phyloP scores from a whole-genome alignment of 2,797 vertebrate genomes.

The Rhabdophis nuchalis region DNA sequence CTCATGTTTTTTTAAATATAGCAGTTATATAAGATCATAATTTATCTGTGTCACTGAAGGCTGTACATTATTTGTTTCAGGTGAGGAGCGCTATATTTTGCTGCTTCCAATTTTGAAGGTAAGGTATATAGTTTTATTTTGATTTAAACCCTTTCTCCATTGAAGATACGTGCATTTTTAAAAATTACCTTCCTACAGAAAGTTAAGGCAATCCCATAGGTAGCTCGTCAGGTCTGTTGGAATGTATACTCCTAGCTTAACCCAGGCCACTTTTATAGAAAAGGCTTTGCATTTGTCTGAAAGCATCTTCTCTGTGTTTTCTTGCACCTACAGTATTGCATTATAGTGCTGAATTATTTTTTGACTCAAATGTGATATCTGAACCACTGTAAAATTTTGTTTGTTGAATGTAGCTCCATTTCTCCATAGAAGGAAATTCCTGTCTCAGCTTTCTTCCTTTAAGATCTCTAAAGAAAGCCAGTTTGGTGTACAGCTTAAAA shows the following conservation, averaged over 20 bases:
- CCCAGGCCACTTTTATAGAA: neutral
- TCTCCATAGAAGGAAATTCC: neutral
- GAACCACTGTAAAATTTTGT: neutral
- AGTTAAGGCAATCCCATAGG: neutral
- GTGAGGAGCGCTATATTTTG: neutral
- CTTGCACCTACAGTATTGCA: neutral
- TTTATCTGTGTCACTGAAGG: neutral
- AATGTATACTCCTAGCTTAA: neutral
- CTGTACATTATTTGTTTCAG: neutral
- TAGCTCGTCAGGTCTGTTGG: neutral
- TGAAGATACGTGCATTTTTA: neutral
- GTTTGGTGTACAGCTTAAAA: neutral
- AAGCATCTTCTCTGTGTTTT: neutral
- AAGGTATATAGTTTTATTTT: neutral
- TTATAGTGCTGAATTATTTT: neutral
- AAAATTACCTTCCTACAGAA: neutral
- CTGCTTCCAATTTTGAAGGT: neutral
- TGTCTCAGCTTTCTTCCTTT: neutral
- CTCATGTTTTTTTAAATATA: neutral
- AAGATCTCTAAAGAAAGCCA: neutral
- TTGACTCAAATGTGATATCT: neutral
- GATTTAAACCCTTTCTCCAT: neutral
- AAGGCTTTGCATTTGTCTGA: neutral
- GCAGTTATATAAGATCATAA: neutral
- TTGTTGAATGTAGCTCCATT: neutral